phyloP scores from a whole-genome alignment of 1,140 invertebrate species.

The Augochlora pura region DNA sequence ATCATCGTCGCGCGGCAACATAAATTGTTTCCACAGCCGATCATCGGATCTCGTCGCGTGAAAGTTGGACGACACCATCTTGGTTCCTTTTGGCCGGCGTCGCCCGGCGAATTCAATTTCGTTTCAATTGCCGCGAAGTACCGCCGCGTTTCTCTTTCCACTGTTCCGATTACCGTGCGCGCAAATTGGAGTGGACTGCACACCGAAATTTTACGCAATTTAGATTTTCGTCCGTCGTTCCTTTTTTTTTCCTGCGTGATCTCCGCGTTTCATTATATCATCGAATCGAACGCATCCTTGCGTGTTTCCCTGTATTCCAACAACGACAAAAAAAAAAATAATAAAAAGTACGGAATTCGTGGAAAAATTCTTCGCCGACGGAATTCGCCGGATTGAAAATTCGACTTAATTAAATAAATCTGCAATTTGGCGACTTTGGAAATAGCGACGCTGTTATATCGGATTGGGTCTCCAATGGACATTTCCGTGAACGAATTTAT shows the following conservation, averaged over 20 bases:
- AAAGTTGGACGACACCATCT: slow-evolving; percentile 49
- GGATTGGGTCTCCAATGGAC: too few relatives aligned
- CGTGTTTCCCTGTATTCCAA: neutral
- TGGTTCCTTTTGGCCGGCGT: slow-evolving; percentile 36
- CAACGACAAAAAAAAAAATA: neutral
- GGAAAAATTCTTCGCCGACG: neutral
- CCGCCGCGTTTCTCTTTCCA: slow-evolving; percentile 43
- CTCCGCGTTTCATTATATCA: neutral
- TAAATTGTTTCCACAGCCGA: slow-evolving; percentile 53
- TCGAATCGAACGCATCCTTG: neutral
- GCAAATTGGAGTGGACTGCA: slow-evolving; percentile 33
- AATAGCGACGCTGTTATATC: too few relatives aligned
- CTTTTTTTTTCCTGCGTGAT: too few relatives aligned
- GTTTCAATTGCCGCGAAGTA: slow-evolving; percentile 51
- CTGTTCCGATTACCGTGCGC: slow-evolving; percentile 46
- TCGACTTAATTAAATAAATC: too few relatives aligned
- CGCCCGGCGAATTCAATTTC: slow-evolving; percentile 45
- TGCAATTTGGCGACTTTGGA: too few relatives aligned
- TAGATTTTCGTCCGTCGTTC: neutral
- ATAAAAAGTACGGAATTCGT: too few relatives aligned
- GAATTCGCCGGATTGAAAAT: too few relatives aligned
- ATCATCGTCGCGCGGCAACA: too few relatives aligned
- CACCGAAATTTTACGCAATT: slow-evolving; percentile 13
- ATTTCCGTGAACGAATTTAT: too few relatives aligned
- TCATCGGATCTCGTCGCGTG: slow-evolving; percentile 49